Percentiles rank a stretch among this genome's conserved stretches.
These are phyloP conservation scores for Tenthredo notha DNA, from an alignment of 2,888 invertebrate genomes.

Conservation along the genomic window DNA sequence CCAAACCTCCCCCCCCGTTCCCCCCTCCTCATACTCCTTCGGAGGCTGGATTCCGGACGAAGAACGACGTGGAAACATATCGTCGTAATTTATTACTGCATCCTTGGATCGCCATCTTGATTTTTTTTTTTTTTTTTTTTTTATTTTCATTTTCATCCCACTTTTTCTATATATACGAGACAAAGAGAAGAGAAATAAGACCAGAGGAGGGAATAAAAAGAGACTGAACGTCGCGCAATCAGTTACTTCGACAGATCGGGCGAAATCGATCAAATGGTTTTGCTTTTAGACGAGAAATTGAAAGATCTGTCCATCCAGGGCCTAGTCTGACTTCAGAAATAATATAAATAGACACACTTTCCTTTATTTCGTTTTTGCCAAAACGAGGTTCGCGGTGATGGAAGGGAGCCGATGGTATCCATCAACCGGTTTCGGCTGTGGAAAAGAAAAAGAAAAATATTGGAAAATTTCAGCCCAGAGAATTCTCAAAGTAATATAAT, in stretches of 20 bases:
- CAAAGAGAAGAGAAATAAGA: background rate
- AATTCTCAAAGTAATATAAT: conserved; percentile 22
- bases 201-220: background rate
- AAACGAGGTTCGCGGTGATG: background rate
- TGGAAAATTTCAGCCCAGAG: background rate
- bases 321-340: conserved; percentile 2
- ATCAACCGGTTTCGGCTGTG: background rate
- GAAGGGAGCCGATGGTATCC: background rate
- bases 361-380: background rate
- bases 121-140: too few species aligned
- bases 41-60: background rate
- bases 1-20: too few species aligned
- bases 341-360: conserved; percentile 15
- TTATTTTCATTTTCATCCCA: too few species aligned
- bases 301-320: conserved; percentile 21
- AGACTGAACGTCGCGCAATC: background rate
- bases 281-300: conserved; percentile 38
- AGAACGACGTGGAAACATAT: conserved; percentile 48
- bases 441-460: background rate
- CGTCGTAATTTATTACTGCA: conserved; percentile 41
- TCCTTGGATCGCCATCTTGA: conserved; percentile 46
- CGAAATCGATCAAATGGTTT: conserved; percentile 42
- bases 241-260: conserved; percentile 39
- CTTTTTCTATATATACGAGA: background rate
- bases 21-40: too few species aligned